Evolutionary conservation across 2,888 invertebrate genomes (phyloP).

Genomic region (Philhelius pedissequus): DNA sequence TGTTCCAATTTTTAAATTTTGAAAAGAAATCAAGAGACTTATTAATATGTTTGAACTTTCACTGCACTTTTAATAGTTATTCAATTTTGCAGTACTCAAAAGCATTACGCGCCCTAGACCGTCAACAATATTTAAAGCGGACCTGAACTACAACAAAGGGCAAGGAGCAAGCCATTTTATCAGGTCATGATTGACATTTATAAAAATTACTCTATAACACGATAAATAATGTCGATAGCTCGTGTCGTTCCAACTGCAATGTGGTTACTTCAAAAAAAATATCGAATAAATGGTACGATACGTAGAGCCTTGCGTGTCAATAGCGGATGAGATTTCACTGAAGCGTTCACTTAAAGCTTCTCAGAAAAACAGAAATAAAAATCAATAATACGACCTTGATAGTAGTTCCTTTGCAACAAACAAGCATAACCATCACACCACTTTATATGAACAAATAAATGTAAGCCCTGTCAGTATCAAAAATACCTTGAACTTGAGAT

Average conservation of each 20-base stretch:
- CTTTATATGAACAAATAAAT: conserved; percentile 11
- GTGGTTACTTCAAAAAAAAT: neutral
- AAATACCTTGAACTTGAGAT: conserved; percentile 45
- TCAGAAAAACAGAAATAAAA: conserved; percentile 3
- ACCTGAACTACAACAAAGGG: conserved; percentile 13
- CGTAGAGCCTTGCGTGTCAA: conserved; percentile 48
- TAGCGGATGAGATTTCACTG: conserved; percentile 31
- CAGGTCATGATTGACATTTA: conserved; percentile 65
- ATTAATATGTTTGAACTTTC: too few relatives aligned
- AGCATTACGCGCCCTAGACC: neutral
- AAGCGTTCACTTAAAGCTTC: conserved; percentile 36
- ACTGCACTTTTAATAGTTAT: too few relatives aligned
- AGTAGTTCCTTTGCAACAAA: conserved; percentile 19
- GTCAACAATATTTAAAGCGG: neutral
- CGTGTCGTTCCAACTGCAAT: conserved; percentile 16
- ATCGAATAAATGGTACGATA: conserved; percentile 10
- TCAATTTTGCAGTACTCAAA: too few relatives aligned
- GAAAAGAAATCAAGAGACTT: too few relatives aligned
- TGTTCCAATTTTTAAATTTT: too few relatives aligned
- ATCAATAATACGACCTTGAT: conserved; percentile 60
- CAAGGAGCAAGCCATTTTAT: conserved; percentile 58
- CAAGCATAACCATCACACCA: neutral
- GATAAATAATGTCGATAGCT: conserved; percentile 47
- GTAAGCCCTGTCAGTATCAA: neutral
- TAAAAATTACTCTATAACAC: conserved; percentile 63